Percentiles rank a stretch among this genome's conserved stretches.
These are phyloP conservation scores for Wiebesia pumilae DNA, from an alignment of 1,140 invertebrate species.

Conservation along the genomic window DNA sequence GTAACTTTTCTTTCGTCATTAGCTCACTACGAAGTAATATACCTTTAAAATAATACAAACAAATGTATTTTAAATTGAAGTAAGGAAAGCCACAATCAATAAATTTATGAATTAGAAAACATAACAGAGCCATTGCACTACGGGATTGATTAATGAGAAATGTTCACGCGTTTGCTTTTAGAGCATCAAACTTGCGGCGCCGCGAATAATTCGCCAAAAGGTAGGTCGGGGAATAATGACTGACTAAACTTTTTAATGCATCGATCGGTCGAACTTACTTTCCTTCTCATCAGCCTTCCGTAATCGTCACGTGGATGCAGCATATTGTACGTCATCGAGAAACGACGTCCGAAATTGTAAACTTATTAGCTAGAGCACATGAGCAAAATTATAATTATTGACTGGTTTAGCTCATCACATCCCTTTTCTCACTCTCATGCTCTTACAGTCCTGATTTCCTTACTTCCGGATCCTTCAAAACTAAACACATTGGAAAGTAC, in stretches of 20 bases:
- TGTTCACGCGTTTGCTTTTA: neutral
- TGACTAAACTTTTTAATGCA: constrained; percentile 57
- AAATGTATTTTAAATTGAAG: no score
- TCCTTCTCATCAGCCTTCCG: neutral
- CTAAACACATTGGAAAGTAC: constrained; percentile 54
- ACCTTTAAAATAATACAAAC: no score
- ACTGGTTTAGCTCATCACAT: neutral
- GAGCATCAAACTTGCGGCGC: neutral
- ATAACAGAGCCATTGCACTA: neutral
- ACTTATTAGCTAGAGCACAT: constrained; percentile 55
- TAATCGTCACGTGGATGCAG: constrained; percentile 10
- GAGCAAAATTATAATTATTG: constrained; percentile 58
- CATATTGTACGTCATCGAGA: neutral
- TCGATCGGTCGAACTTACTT: constrained; percentile 33
- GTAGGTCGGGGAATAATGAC: constrained; percentile 54
- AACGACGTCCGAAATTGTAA: constrained; percentile 10
- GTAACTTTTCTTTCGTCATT: no score
- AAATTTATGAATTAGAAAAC: neutral
- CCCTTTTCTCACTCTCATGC: neutral
- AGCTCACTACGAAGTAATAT: no score
- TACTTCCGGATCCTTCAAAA: constrained; percentile 69
- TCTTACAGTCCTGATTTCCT: constrained; percentile 62
- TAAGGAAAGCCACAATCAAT: neutral
- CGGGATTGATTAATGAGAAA: neutral
- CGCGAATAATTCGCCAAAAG: constrained; percentile 27